These are phyloP conservation scores for Proisotoma minuta DNA, from an alignment of 2,888 invertebrate genomes.

Conservation along the genomic window DNA sequence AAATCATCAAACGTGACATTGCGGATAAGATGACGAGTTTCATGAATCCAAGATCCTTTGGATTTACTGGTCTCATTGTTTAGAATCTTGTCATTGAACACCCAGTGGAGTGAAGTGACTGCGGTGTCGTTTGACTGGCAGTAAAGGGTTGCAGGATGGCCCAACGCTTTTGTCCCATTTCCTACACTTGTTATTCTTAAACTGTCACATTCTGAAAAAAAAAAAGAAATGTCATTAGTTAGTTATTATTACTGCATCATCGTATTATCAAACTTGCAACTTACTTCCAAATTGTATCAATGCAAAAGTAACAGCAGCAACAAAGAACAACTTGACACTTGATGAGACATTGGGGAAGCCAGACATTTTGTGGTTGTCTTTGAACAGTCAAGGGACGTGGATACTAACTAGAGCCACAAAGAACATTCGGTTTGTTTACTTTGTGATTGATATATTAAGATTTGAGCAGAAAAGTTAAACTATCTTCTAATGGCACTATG, in stretches of 20 bases:
- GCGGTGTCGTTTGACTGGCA: constrained; percentile 19
- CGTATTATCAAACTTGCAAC: too few relatives aligned
- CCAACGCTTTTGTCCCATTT: constrained; percentile 23
- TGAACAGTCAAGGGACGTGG: too few relatives aligned
- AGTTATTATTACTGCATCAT: neutral
- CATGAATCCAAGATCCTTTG: constrained; percentile 58
- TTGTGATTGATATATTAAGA: too few relatives aligned
- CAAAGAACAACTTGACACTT: too few relatives aligned
- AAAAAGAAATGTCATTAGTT: neutral
- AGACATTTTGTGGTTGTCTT: too few relatives aligned
- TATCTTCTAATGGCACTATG: too few relatives aligned
- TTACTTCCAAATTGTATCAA: too few relatives aligned
- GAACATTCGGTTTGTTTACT: too few relatives aligned
- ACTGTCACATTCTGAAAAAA: neutral
- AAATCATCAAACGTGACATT: constrained; percentile 66
- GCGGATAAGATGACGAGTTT: constrained; percentile 58
- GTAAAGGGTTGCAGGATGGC: constrained; percentile 9
- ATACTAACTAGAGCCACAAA: too few relatives aligned
- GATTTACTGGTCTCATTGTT: neutral
- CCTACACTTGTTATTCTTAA: constrained; percentile 1
- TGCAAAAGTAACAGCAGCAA: neutral
- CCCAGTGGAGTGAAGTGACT: neutral
- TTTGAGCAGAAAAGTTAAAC: too few relatives aligned
- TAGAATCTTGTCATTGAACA: neutral
- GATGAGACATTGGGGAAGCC: too few relatives aligned